These are phyloP conservation scores for Microcebus lehilahytsara DNA, from an alignment of 2,113 vertebrate species.

Conservation along the genomic window DNA sequence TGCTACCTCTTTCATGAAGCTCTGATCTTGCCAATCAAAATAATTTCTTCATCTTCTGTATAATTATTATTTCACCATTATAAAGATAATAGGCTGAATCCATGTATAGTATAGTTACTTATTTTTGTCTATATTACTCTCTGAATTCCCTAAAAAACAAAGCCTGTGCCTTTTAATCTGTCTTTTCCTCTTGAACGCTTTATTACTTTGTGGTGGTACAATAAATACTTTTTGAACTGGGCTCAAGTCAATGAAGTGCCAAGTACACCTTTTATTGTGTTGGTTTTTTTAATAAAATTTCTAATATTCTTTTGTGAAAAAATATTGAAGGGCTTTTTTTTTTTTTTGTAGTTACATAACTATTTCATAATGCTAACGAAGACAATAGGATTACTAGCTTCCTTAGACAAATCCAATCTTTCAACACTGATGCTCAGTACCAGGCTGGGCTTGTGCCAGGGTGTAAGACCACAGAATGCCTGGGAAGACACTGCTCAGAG, in stretches of 20 bases:
- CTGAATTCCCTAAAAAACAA: neutral
- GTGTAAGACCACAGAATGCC: neutral
- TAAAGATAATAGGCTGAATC: neutral
- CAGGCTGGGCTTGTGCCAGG: neutral
- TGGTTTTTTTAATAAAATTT: neutral
- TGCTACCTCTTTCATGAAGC: neutral
- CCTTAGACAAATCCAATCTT: neutral
- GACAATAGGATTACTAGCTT: constrained; percentile 51
- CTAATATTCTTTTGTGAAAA: neutral
- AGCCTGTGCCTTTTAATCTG: neutral
- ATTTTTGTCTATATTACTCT: neutral
- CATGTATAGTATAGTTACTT: neutral
- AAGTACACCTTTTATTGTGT: neutral
- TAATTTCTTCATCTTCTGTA: neutral
- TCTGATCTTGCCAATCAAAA: neutral
- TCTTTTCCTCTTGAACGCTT: neutral
- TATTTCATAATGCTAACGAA: neutral
- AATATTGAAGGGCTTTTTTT: neutral
- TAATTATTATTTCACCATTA: neutral
- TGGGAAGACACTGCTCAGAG: neutral
- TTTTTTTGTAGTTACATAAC: neutral
- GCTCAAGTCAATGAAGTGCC: neutral
- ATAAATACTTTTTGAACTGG: neutral
- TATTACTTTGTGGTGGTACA: neutral
- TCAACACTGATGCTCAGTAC: neutral